A percentile compares a stretch with the other conserved stretches of the same genome.
These are phyloP conservation scores for Mus minutoides DNA, from an alignment of 2,797 vertebrate genomes.

Conservation along the genomic window DNA sequence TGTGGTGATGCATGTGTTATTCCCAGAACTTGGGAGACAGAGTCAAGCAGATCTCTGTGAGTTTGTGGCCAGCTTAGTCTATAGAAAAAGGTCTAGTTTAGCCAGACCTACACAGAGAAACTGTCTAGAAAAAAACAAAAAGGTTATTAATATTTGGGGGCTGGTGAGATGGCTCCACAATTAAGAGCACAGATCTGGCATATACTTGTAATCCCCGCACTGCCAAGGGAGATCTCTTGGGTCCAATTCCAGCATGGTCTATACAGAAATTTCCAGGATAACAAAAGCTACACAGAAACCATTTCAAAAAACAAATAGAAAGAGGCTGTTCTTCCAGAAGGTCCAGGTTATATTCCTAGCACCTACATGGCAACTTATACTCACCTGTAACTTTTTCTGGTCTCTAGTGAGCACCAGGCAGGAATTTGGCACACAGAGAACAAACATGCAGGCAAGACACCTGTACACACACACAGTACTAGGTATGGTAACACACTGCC, in stretches of 20 bases:
- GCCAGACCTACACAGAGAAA: not conserved
- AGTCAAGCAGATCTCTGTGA: not conserved
- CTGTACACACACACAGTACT: not conserved
- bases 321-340: not conserved
- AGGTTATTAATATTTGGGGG: not conserved
- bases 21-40: not conserved
- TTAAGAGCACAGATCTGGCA: not conserved
- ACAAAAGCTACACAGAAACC: not conserved
- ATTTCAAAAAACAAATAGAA: not conserved
- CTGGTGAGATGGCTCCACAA: not conserved
- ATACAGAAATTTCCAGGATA: not conserved
- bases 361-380: not conserved
- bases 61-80: not conserved
- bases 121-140: not conserved
- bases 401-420: not conserved
- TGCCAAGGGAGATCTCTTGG: not conserved
- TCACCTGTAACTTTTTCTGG: not conserved
- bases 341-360: not conserved
- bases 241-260: not conserved
- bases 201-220: not conserved
- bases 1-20: not conserved
- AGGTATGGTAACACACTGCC: not conserved
- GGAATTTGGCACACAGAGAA: not conserved
- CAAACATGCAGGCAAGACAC: not conserved
- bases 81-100: not conserved